Base-by-base conservation (phyloP, 2,113 vertebrate species). In the Ptychochromis oligacanthus region DNA sequence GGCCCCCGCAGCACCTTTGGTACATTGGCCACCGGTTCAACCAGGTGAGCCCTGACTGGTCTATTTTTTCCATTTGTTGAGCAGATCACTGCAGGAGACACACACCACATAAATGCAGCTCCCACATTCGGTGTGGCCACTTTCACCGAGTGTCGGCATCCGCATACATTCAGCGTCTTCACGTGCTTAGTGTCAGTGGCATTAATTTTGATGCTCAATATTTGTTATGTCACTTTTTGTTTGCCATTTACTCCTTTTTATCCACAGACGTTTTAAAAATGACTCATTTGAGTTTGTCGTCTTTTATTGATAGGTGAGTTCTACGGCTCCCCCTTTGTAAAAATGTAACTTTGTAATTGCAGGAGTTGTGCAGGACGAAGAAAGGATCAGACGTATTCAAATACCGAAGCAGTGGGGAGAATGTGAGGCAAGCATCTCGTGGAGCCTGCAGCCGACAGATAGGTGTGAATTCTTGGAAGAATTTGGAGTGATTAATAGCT, bases 401-500 rank as follows among this genome's bases (percentile, higher is more conserved):
- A 80, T 60, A 18, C 54, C 38, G 4, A 20, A 54, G 54, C 28
- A 74, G 18, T 62, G 49, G 56, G 75, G 55, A 72, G 80, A 87
- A 80, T 80, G 20, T 77, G 78, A 79, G 24, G 56, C 79, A 79
- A 84, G 65, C 46, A 43, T 88, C 62, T 89, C 61, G 14, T 22
- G 61, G 77, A 56, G 52, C 84, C 75, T 64, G 46, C 46, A 65
- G 87, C 56, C 74, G 18, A 70, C 87, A 80, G 46, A n/a, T 80
- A 80, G 75, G 91, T 87, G 91, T 1, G 81, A 94, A 55, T 77
- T 87, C 84, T 78, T 40, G n/a, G 84, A 80, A 52, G 43, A 52
- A 46, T 64, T 58, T 3, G 3, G 40, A 3, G 80, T 89, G 92
- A 94, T 95, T 91, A 87, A 93, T 84, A 40, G 52, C 54, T 15